Percentiles rank a stretch among this genome's conserved stretches.
Conservation (phyloP, 1,140 invertebrate species). For the Magallana ariakensis region DNA sequence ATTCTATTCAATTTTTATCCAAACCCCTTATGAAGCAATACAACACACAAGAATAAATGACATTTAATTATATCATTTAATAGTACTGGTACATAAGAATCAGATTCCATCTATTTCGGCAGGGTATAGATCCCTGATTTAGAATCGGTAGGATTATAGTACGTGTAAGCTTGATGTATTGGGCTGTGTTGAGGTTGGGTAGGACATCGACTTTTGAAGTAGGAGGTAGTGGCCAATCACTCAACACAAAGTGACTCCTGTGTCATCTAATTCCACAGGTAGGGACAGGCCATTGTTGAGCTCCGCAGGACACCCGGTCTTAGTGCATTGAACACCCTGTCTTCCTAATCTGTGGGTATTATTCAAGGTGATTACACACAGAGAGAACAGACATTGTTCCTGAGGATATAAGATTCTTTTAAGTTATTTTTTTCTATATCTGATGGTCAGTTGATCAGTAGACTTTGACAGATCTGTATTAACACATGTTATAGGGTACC, state of each 20-base stretch:
- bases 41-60: not conserved
- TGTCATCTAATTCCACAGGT: not conserved
- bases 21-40: not conserved
- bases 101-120: not conserved
- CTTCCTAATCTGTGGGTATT: not conserved
- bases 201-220: too few species aligned
- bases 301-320: not conserved
- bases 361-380: constrained; percentile 10
- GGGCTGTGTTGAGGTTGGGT: too few species aligned
- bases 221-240: not conserved
- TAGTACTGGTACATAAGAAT: not conserved
- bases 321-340: not conserved
- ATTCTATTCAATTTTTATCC: constrained; percentile 11
- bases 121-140: too few species aligned
- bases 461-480: constrained; percentile 8
- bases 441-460: not conserved
- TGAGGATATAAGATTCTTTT: not conserved
- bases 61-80: not conserved
- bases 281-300: not conserved
- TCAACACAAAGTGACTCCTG: not conserved
- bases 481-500: not conserved
- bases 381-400: not conserved
- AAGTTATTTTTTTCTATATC: not conserved
- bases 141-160: too few species aligned
- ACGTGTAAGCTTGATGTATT: too few species aligned